Percentiles rank a stretch among this genome's conserved stretches.
These are phyloP conservation scores for Paelopatides confundens DNA, from an alignment of 53 echinoderm and acorn worm genomes.

Conservation along the genomic window DNA sequence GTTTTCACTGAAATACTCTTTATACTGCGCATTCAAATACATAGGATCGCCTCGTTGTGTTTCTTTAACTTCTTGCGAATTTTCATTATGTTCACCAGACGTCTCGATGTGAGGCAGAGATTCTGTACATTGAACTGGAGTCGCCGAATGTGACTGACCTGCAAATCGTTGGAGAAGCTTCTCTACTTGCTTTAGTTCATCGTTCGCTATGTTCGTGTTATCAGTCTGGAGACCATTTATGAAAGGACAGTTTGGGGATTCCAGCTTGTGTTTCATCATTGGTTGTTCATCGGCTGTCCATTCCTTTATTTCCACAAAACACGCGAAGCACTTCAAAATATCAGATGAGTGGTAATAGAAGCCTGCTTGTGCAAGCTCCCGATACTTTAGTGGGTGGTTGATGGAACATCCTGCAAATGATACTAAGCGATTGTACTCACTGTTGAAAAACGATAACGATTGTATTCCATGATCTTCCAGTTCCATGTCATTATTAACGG, in stretches of 20 bases:
- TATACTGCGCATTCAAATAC: not conserved
- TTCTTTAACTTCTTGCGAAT: not conserved
- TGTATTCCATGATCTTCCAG: not conserved
- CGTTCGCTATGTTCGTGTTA: not conserved
- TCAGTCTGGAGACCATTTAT: not conserved
- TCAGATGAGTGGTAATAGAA: not conserved
- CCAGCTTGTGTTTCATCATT: not conserved
- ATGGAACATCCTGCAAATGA: not conserved
- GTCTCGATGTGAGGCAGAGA: not conserved
- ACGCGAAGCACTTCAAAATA: conserved; percentile 6
- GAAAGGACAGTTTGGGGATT: not conserved
- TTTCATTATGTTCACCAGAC: not conserved
- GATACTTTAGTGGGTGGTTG: not conserved
- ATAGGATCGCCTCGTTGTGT: not conserved
- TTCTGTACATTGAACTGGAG: not conserved
- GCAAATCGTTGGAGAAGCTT: not conserved
- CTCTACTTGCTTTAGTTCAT: not conserved
- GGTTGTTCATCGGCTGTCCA: not conserved
- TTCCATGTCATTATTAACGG: not conserved
- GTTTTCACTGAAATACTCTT: not conserved
- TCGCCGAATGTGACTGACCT: not conserved
- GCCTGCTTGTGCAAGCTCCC: not conserved
- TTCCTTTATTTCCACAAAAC: not conserved
- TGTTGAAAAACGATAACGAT: not conserved
- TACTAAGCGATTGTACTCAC: not conserved